These are phyloP conservation scores for Polypedilum vanderplanki DNA, from an alignment of 1,140 invertebrate species.

Conservation along the genomic window DNA sequence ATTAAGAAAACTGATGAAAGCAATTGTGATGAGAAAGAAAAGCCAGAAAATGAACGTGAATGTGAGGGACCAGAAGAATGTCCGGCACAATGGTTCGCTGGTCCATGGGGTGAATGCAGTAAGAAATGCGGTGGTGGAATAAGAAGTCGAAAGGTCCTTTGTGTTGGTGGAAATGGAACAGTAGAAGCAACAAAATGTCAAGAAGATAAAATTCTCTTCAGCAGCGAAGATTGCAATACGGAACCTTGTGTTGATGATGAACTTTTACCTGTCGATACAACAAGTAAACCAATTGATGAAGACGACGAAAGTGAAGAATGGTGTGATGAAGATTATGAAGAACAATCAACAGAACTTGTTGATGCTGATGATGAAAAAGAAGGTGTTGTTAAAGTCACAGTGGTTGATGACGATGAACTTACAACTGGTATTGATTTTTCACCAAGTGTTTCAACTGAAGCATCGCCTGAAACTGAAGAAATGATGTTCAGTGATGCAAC, in stretches of 20 bases:
- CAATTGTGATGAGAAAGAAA: conserved; percentile 60
- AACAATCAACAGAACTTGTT: conserved; percentile 29
- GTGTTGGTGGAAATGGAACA: conserved; percentile 62
- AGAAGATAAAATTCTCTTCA: conserved; percentile 53
- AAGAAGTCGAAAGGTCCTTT: conserved; percentile 66
- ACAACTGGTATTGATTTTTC: conserved; percentile 36
- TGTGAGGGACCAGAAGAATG: conserved; percentile 64
- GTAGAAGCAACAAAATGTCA: conserved; percentile 57
- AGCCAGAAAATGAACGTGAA: conserved; percentile 60
- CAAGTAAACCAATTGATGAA: conserved; percentile 47
- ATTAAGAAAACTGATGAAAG: conserved; percentile 61
- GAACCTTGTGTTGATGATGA: conserved; percentile 64
- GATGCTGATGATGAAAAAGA: background rate
- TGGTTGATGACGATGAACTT: conserved; percentile 33
- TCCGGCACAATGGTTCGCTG: conserved; percentile 79
- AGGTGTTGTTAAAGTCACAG: background rate
- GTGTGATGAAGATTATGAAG: conserved; percentile 49
- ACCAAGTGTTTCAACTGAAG: conserved; percentile 37
- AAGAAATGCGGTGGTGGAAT: conserved; percentile 76
- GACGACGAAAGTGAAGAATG: conserved; percentile 48
- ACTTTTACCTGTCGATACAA: conserved; percentile 55
- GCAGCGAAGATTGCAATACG: conserved; percentile 65
- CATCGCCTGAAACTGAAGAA: conserved; percentile 46
- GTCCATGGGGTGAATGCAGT: conserved; percentile 75
- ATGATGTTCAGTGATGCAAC: conserved; percentile 56